Base-by-base conservation (phyloP, 2,797 vertebrate genomes). In the Centroberyx gerrardi region DNA sequence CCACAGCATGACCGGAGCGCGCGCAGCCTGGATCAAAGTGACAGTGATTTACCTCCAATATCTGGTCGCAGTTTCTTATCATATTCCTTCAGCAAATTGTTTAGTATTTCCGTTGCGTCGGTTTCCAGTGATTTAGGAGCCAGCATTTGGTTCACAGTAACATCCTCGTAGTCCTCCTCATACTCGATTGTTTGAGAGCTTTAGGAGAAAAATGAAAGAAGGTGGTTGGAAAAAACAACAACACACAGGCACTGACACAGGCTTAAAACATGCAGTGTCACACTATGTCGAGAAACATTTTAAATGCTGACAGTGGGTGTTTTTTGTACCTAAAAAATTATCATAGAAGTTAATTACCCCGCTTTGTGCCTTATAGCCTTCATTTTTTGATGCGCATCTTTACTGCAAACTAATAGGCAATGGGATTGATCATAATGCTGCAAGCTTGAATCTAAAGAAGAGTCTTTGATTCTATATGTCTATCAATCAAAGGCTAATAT, bases 1-100 rank as follows among this genome's bases (percentile, higher is more conserved):
- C 48, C 48, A 51, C 17, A n/a, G 48, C 7, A 7, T 8, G 48
- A 51, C 48, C n/a, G 48, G 17, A 3, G 44, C 15, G 44, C 44
- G 15, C 13, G 17, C 15, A 17, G 13, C 1, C 44, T 40, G 38
- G 38, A 40, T 8, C 13, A 14, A 44, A 44, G 42, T 44, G 55
- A 64, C 52, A 60, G 61, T 5, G 64, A 96, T 95, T 96, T 90
- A 98, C 98, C 94, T 94, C 98, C 98, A 72, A 99, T 98, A 81
- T 98, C 98, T 6, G 97, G 98, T 1, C 98, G 95, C 77, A 99
- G 95, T 60, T 98, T 99, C 91, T 94, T 97, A 75, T 99, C 98
- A 51, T 99, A 99, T 69, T 98, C 97, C 90, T 96, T 96, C 78
- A 99, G 91, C 70, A 99, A 85, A 83, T 96, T 96, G 92, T 99